Percentiles rank a stretch among this genome's conserved stretches.
Evolutionary conservation across 2,888 invertebrate species (phyloP).

Genomic region (Vannuccia rotundouncinata): DNA sequence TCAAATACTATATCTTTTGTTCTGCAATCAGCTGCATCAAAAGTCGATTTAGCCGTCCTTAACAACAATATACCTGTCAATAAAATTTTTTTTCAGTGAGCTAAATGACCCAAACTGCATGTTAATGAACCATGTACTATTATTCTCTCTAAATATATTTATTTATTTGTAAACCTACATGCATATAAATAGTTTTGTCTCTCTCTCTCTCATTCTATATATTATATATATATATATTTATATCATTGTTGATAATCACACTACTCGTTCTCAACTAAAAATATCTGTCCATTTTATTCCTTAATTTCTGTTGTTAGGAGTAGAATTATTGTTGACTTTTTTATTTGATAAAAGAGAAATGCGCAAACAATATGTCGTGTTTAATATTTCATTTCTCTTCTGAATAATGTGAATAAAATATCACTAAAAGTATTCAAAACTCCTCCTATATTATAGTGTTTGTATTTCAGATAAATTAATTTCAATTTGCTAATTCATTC

Average conservation of each 20-base stretch:
- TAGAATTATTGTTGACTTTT: neutral
- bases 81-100: too few relatives aligned
- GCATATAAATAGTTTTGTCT: neutral
- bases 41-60: too few relatives aligned
- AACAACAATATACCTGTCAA: too few relatives aligned
- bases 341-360: conserved; percentile 7
- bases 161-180: neutral
- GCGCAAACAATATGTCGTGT: neutral
- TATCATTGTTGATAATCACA: conserved; percentile 7
- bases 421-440: neutral
- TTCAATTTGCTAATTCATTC: too few relatives aligned
- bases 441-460: neutral
- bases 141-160: neutral
- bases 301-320: neutral
- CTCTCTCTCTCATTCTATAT: too few relatives aligned
- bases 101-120: too few relatives aligned
- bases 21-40: neutral
- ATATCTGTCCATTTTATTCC: neutral
- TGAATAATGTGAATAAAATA: conserved; percentile 13
- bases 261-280: neutral
- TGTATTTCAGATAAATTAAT: neutral
- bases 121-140: neutral
- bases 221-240: neutral
- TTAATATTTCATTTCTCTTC: neutral
- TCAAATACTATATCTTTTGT: neutral